Evolutionary conservation across 2,113 vertebrate species (phyloP), one percentile per base, ranked within the genome.

Genomic region (Chaenogobius annularis): DNA sequence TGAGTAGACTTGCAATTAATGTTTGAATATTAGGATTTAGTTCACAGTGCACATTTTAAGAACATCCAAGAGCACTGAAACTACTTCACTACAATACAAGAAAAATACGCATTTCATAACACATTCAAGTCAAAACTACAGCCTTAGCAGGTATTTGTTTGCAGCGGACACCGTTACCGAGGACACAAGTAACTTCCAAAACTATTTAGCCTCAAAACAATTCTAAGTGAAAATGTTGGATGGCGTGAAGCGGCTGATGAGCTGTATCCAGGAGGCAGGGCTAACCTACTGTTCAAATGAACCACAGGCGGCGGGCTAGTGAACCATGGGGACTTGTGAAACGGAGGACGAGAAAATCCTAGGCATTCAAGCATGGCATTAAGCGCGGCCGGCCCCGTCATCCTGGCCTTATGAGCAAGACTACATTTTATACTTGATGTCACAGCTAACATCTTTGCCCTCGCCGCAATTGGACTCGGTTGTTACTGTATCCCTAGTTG

Each of bases 251-350:
- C 22, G n/a, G 9, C 26, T 56, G 48, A 56, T 79, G 23, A 48
- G 56, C 37, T 73, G 68, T 55, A 69, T 70, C 12, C 65, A 75
- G 76, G 58, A 46, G 69, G 62, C 47, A 10, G 48, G 26, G 56
- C 84, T 70, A 70, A 77, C 66, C 37, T 66, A 43, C 37, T 31
- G 44, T 7, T 77, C 55, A 64, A 58, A 68, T 80, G 77, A 55
- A 72, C 78, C 37, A 19, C 85, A 66, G 69, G 66, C 79, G 77
- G 72, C 50, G 77, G 79, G 15, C 12, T 66, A 44, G 65, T 86
- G 70, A 86, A 83, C 81, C 70, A 0, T 68, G 1, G 71, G 68
- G 47, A 78, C 59, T 72, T 78, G 77, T 70, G 71, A 66, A 79
- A 69, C 66, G 59, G 72, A 52, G 74, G 72, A 69, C 69, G 68